These are phyloP conservation scores for Aphidius colemani DNA, from an alignment of 2,888 invertebrate genomes.

Conservation along the genomic window DNA sequence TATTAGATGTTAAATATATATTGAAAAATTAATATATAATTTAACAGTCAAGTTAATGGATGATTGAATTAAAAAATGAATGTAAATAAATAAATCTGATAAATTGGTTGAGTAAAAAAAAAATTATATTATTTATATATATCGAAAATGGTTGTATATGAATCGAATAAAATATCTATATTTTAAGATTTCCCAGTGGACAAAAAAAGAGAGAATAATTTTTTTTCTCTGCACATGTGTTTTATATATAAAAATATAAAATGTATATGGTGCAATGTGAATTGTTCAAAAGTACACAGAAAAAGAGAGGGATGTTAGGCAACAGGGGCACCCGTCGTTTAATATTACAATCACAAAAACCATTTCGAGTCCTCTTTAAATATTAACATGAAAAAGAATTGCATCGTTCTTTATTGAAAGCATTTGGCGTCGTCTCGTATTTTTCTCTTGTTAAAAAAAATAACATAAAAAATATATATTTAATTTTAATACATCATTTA, in stretches of 20 bases:
- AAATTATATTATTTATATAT: conserved; percentile 1
- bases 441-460: background rate
- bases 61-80: background rate
- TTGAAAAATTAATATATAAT: background rate
- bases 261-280: conserved; percentile 14
- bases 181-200: conserved; percentile 57
- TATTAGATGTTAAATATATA: background rate
- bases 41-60: background rate
- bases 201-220: conserved; percentile 17
- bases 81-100: no score
- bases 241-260: conserved; percentile 17
- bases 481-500: no score
- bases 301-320: conserved; percentile 22
- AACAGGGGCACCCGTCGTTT: conserved; percentile 41
- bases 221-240: conserved; percentile 6
- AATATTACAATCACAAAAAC: conserved; percentile 58
- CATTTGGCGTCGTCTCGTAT: background rate
- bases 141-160: background rate
- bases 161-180: conserved; percentile 53
- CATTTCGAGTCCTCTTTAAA: conserved; percentile 51
- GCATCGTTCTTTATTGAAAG: conserved; percentile 25
- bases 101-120: background rate
- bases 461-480: background rate
- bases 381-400: conserved; percentile 31
- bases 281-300: conserved; percentile 16